Base-by-base conservation (phyloP, 1,140 invertebrate genomes). In the Aplysia californica region DNA sequence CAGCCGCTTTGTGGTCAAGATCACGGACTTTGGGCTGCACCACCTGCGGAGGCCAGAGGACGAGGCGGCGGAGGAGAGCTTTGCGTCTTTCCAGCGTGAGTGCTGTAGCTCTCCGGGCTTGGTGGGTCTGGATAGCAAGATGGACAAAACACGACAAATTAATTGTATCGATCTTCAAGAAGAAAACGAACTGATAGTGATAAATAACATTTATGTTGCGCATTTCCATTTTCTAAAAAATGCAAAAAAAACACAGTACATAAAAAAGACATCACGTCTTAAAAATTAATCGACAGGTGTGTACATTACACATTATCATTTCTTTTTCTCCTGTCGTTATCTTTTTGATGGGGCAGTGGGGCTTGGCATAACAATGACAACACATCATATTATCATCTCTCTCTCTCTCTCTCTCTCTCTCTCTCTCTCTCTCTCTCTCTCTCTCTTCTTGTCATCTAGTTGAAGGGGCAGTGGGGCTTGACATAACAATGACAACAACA, bases 1-100 rank as follows among this genome's bases (percentile, higher is more conserved):
- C 86, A 97, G 95, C 31, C 92, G 97, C 31, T 99, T 99, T 88
- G 97, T 98, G 0, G 91, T 99, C 0, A 99, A 99, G 92, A 95
- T 99, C 55, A 95, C 97, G 0, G 97, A 99, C 88, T 99, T 99
- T 87, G 98, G 98, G 2, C 89, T 99, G 0, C 94, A 82, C 55
- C 74, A 76, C 18, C 71, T 84, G 10, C 69, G 83, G 29, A 44
- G 67, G 1, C 64, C 72, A 2, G 79, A 83, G n/a, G 74, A 83
- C 3, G 76, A 78, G 10, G 10, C n/a, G 44, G 44, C 10, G 10
- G 44, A 50, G 44, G 44, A 50, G 44, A 50, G 44, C n/a, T 50
- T 50, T 50, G 44, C 44, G n/a, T 10, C 44, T n/a, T 50, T 50
- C 44, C 44, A 50, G 44, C 44, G 44, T 50, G 44, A 50, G 44